Percentiles rank a stretch among this genome's conserved stretches.
Evolutionary conservation across 2,113 vertebrate species (phyloP).

Genomic region (Anseranas semipalmata): DNA sequence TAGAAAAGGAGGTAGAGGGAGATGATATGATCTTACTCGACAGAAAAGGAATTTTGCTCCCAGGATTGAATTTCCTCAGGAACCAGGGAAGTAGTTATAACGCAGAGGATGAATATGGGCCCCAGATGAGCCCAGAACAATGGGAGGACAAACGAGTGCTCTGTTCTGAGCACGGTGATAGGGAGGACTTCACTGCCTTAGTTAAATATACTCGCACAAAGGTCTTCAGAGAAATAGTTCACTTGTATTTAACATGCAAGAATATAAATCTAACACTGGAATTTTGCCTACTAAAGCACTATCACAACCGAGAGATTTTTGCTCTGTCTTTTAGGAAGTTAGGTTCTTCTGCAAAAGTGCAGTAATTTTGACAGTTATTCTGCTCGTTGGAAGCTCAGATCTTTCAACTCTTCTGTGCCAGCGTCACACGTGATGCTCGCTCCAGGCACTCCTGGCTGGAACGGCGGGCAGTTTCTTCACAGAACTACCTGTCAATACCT

Average conservation of each 20-base stretch:
- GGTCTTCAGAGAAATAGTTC: not conserved
- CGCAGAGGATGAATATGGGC: not conserved
- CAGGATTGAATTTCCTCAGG: not conserved
- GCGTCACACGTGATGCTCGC: not conserved
- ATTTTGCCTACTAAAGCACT: not conserved
- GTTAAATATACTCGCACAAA: not conserved
- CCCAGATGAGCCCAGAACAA: not conserved
- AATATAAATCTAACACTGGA: rapidly evolving
- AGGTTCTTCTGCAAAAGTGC: not conserved
- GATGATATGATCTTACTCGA: not conserved
- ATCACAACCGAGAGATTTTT: not conserved
- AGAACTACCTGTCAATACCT: not conserved
- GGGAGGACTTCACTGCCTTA: not conserved
- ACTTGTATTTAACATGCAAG: not conserved
- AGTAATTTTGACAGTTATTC: not conserved
- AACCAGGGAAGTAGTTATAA: not conserved
- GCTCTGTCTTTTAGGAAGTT: not conserved
- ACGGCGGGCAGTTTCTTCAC: not conserved
- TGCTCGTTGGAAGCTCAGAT: not conserved
- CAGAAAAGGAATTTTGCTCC: not conserved
- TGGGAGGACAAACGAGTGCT: not conserved
- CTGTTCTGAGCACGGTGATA: not conserved
- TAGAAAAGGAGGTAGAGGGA: not conserved
- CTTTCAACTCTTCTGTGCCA: not conserved
- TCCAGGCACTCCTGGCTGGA: not conserved